Percentiles rank a stretch among this genome's conserved stretches.
These are phyloP conservation scores for Pitangus sulphuratus DNA, from an alignment of 2,797 vertebrate genomes.

Conservation along the genomic window DNA sequence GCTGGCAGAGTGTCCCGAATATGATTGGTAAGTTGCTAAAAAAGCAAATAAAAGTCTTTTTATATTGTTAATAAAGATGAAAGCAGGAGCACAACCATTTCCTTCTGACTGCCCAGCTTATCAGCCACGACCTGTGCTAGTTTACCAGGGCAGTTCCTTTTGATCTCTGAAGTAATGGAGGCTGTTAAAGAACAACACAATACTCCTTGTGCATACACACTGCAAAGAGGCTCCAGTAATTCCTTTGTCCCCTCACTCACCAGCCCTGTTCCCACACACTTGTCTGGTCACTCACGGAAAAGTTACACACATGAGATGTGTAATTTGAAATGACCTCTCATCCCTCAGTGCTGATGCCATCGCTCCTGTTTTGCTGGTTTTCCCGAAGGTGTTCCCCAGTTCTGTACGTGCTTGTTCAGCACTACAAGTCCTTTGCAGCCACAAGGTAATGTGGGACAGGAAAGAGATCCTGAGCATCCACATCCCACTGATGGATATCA, in stretches of 20 bases:
- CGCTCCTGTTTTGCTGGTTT: neutral
- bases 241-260: neutral
- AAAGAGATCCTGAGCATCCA: neutral
- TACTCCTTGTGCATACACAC: neutral
- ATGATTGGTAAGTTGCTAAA: conserved; percentile 92
- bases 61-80: neutral
- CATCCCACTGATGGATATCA: neutral
- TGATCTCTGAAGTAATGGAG: neutral
- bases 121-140: neutral
- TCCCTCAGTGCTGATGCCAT: neutral
- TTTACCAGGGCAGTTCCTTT: neutral
- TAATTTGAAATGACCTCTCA: neutral
- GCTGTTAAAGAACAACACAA: neutral
- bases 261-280: neutral
- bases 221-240: neutral
- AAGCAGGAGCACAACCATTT: neutral
- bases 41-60: conserved; percentile 40
- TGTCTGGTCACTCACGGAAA: neutral
- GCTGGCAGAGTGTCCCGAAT: conserved; percentile 88
- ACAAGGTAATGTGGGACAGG: neutral
- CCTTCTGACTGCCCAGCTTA: neutral
- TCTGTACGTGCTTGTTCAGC: neutral
- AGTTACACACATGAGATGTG: neutral
- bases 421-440: neutral
- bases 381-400: neutral